A percentile compares a stretch with the other conserved stretches of the same genome.
phyloP scores from a whole-genome alignment of 2,113 vertebrate genomes.

The Melozone crissalis region DNA sequence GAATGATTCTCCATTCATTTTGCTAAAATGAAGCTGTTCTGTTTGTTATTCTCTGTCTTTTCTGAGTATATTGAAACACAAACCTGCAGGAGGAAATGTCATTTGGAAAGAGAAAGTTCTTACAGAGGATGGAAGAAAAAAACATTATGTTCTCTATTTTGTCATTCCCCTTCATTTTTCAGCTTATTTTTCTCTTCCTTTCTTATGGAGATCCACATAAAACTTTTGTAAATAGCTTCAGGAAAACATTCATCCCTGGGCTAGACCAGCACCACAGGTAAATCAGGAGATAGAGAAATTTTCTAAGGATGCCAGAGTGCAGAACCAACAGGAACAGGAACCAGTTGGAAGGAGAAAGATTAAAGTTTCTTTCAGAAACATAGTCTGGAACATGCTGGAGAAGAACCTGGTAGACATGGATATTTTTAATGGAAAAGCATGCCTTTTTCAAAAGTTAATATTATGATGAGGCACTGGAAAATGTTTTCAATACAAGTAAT shows the following conservation, averaged over 20 bases:
- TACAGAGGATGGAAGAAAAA: not conserved
- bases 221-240: not conserved
- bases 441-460: not conserved
- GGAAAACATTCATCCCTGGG: too few species aligned
- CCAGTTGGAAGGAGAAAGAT: not conserved
- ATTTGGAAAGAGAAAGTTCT: not conserved
- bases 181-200: not conserved
- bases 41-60: not conserved
- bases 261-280: not conserved
- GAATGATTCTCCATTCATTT: not conserved
- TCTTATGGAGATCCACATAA: not conserved
- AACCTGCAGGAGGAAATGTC: not conserved
- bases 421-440: not conserved
- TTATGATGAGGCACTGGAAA: not conserved
- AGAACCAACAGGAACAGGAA: not conserved
- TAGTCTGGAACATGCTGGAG: not conserved
- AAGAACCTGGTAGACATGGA: not conserved
- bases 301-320: not conserved
- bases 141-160: not conserved
- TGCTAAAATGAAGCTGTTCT: not conserved
- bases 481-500: not conserved
- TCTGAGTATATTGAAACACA: not conserved
- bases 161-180: not conserved
- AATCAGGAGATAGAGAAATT: not conserved
- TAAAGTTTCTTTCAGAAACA: not conserved